These are phyloP conservation scores for Glossosoma conforme DNA, from an alignment of 1,140 invertebrate genomes.

Conservation along the genomic window DNA sequence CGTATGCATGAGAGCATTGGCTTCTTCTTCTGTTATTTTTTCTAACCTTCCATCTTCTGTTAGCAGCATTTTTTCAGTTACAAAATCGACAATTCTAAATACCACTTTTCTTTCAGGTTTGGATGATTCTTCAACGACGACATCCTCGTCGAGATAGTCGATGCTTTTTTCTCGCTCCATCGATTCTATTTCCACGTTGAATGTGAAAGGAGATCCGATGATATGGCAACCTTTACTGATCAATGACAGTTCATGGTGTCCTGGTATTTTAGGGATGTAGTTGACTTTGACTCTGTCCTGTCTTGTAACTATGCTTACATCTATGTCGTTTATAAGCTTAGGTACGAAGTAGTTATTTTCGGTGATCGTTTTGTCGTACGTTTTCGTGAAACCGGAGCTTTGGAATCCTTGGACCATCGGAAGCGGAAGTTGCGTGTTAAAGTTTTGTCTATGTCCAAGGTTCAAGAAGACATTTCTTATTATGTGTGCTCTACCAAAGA, in stretches of 20 bases:
- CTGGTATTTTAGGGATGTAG: slow-evolving; percentile 41
- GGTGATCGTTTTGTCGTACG: slow-evolving; percentile 43
- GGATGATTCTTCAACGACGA: slow-evolving; percentile 38
- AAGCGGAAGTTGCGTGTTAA: slow-evolving; percentile 40
- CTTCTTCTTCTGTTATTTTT: slow-evolving; percentile 40
- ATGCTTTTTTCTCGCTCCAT: slow-evolving; percentile 27
- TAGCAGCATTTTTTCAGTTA: slow-evolving; percentile 50
- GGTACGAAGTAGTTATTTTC: slow-evolving; percentile 46
- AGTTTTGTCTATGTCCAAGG: slow-evolving; percentile 36
- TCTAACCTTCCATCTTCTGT: slow-evolving; percentile 48
- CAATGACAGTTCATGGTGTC: slow-evolving; percentile 46
- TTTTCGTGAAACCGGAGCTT: slow-evolving; percentile 41
- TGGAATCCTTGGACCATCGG: slow-evolving; percentile 43
- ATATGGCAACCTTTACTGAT: slow-evolving; percentile 46
- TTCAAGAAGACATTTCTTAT: slow-evolving; percentile 44
- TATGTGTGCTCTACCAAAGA: slow-evolving; percentile 44
- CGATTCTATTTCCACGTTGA: slow-evolving; percentile 42
- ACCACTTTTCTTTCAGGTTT: slow-evolving; percentile 47
- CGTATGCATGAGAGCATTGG: slow-evolving; percentile 12
- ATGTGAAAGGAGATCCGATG: slow-evolving; percentile 46
- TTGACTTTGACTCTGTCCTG: slow-evolving; percentile 41
- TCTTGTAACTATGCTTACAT: slow-evolving; percentile 38
- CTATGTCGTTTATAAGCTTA: slow-evolving; percentile 45
- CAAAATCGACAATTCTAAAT: slow-evolving; percentile 49
- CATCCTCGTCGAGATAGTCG: slow-evolving; percentile 47